Percentiles rank a stretch among this genome's conserved stretches.
These are phyloP conservation scores for Cyanistes caeruleus DNA, from an alignment of 2,113 vertebrate species.

Conservation along the genomic window DNA sequence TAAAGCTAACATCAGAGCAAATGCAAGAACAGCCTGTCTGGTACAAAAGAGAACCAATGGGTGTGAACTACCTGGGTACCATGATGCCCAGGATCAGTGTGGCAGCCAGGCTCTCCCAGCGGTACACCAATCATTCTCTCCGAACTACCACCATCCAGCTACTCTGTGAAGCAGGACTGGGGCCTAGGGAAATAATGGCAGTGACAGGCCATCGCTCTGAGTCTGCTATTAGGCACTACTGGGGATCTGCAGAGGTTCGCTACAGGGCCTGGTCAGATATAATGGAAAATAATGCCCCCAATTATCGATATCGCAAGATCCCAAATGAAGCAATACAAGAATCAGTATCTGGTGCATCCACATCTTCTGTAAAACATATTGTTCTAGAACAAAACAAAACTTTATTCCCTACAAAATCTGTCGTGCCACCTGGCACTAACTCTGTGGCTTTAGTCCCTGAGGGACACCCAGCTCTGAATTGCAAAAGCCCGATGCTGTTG, in stretches of 20 bases:
- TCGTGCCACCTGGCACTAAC: neutral
- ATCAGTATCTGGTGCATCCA: neutral
- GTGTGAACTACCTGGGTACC: slow-evolving; percentile 68
- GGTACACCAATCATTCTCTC: slow-evolving; percentile 70
- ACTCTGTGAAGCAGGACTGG: slow-evolving; percentile 69
- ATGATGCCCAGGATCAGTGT: slow-evolving; percentile 71
- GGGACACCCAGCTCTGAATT: neutral
- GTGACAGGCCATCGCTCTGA: slow-evolving; percentile 55
- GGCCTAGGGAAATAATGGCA: slow-evolving; percentile 67
- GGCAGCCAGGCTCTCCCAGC: slow-evolving; percentile 65
- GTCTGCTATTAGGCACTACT: slow-evolving; percentile 60
- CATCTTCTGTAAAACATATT: neutral
- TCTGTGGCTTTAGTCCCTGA: slow-evolving; percentile 15
- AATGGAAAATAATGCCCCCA: neutral
- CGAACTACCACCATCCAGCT: slow-evolving; percentile 68
- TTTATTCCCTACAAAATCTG: neutral
- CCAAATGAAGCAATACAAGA: slow-evolving; percentile 30
- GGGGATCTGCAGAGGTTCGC: slow-evolving; percentile 61
- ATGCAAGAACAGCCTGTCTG: slow-evolving; percentile 67
- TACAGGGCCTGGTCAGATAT: slow-evolving; percentile 59
- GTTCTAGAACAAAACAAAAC: slow-evolving; percentile 34
- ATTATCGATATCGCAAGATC: neutral
- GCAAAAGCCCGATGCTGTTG: neutral
- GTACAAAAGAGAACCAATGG: slow-evolving; percentile 72
- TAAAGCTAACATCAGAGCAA: slow-evolving; percentile 62